A percentile compares a stretch with the other conserved stretches of the same genome.
phyloP scores from a whole-genome alignment of 1,140 invertebrate genomes.

The Heliothis subflexa region DNA sequence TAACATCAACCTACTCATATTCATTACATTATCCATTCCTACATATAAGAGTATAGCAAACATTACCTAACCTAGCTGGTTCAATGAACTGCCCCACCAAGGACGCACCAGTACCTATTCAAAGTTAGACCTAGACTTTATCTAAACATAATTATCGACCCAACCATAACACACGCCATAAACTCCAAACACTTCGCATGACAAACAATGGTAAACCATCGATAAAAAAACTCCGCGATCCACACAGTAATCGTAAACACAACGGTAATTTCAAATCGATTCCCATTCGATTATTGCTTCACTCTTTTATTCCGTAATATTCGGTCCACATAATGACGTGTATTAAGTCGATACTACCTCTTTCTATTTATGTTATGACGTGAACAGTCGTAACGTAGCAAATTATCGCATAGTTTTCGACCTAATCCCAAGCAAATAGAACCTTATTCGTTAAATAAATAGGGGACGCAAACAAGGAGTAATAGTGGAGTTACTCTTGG shows the following conservation, averaged over 20 bases:
- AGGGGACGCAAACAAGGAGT: conserved; percentile 30
- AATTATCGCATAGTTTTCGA: conserved; percentile 48
- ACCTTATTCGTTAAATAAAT: conserved; percentile 41
- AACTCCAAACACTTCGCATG: too few species aligned
- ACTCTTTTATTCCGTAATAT: background rate
- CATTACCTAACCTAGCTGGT: too few species aligned
- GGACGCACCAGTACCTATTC: too few species aligned
- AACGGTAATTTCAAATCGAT: conserved; percentile 2
- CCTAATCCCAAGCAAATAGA: conserved; percentile 46
- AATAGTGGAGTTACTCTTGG: conserved; percentile 3
- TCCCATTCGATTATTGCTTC: background rate
- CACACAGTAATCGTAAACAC: background rate
- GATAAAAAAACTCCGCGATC: background rate
- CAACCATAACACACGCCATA: too few species aligned
- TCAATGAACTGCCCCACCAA: too few species aligned
- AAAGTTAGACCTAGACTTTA: too few species aligned
- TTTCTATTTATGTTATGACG: conserved; percentile 21
- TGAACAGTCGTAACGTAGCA: conserved; percentile 37
- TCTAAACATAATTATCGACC: too few species aligned
- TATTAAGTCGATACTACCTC: conserved; percentile 26
- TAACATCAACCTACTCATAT: too few species aligned
- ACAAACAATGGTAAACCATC: background rate
- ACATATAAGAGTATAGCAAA: too few species aligned
- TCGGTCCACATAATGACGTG: conserved; percentile 16
- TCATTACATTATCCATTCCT: too few species aligned